Conservation (phyloP, 2,797 vertebrate genomes). For the Manis crassicaudata region DNA sequence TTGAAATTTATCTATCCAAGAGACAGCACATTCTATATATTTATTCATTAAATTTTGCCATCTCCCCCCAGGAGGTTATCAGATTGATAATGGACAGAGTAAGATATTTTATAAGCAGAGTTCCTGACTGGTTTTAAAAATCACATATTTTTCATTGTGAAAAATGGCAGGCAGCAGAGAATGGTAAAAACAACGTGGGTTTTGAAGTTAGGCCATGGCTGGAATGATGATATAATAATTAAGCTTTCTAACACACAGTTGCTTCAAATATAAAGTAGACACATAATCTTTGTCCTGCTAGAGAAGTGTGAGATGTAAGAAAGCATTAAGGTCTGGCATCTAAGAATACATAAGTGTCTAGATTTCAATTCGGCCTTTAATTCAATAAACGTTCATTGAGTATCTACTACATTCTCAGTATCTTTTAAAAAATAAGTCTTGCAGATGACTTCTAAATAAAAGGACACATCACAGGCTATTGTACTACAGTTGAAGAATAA, state of each 20-base stretch:
- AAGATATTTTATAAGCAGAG: conserved; percentile 33
- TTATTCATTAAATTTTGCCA: conserved; percentile 21
- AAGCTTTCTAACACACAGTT: conserved; percentile 15
- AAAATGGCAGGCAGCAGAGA: conserved; percentile 19
- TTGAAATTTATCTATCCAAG: conserved; percentile 45
- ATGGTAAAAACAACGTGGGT: background rate
- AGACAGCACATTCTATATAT: background rate
- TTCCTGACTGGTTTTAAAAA: conserved; percentile 49
- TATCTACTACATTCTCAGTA: background rate
- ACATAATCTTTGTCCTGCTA: background rate
- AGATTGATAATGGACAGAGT: background rate
- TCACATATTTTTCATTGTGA: conserved; percentile 43
- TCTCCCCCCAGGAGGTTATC: background rate
- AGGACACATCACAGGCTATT: background rate
- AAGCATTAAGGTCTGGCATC: background rate
- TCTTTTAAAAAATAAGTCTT: conserved; percentile 45
- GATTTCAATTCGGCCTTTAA: conserved; percentile 43
- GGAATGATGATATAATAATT: conserved; percentile 53
- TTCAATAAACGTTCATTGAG: background rate
- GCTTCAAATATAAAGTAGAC: background rate
- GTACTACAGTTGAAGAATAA: conserved; percentile 29
- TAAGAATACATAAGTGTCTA: background rate
- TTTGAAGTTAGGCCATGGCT: conserved; percentile 50
- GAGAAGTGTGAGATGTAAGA: background rate
- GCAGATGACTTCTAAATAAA: conserved; percentile 37